Evolutionary conservation across 2,113 vertebrate genomes (phyloP).

Genomic region (Podarcis cretensis): DNA sequence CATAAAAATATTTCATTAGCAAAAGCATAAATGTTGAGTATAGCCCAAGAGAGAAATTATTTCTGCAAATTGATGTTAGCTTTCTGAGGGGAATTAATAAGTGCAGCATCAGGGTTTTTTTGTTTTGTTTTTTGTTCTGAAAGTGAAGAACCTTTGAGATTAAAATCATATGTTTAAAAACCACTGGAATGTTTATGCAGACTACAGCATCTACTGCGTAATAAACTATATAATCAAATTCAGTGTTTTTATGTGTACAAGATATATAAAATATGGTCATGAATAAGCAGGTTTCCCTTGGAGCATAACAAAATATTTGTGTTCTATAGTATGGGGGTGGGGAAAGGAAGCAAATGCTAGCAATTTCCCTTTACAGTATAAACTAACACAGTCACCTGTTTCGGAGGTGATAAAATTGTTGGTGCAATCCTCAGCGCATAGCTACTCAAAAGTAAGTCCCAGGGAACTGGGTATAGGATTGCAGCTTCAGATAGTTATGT

Average conservation of each 20-base stretch:
- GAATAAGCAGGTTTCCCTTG: not conserved
- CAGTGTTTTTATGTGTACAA: not conserved
- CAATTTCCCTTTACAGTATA: not conserved
- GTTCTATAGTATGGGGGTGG: not conserved
- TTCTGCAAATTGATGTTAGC: not conserved
- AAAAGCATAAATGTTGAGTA: not conserved
- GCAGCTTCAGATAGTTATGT: not conserved
- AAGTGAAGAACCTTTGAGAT: conserved; percentile 22
- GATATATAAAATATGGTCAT: not conserved
- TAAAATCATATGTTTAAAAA: conserved; percentile 25
- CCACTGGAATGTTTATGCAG: not conserved
- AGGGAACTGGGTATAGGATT: not conserved
- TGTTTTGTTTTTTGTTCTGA: not conserved
- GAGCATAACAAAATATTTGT: not conserved
- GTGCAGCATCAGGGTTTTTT: not conserved
- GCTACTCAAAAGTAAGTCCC: not conserved
- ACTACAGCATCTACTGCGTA: conserved; percentile 10
- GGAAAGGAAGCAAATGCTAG: not conserved
- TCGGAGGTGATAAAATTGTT: not conserved
- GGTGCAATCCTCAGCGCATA: too few species aligned
- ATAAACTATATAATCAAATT: not conserved
- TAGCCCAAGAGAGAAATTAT: conserved; percentile 10
- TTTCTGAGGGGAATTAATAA: conserved; percentile 20
- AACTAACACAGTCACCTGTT: not conserved
- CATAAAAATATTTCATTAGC: conserved; percentile 6